Conservation (phyloP, 2,888 invertebrate genomes). For the Tholera decimalis region DNA sequence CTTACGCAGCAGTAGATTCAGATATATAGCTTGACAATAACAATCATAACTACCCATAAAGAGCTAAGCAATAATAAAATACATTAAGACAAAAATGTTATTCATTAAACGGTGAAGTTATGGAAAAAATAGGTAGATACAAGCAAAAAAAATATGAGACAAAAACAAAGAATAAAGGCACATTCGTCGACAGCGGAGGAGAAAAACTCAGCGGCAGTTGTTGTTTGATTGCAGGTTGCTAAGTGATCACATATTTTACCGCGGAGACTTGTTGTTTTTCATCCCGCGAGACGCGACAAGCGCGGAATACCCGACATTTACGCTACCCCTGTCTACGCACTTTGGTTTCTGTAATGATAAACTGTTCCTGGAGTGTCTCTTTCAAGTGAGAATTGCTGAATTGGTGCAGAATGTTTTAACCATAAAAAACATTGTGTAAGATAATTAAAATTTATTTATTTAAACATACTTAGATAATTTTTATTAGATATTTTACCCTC, state of each 20-base stretch:
- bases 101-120: slow-evolving; percentile 1
- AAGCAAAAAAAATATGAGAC: slow-evolving; percentile 16
- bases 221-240: slow-evolving; percentile 89
- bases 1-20: not conserved
- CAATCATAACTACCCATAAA: not conserved
- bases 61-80: not conserved
- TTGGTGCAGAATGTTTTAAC: not conserved
- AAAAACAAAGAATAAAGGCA: slow-evolving; percentile 65
- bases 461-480: too few species aligned
- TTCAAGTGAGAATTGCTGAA: slow-evolving; percentile 10
- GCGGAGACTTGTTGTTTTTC: slow-evolving; percentile 83
- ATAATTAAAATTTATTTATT: too few species aligned
- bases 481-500: too few species aligned
- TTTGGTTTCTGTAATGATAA: slow-evolving; percentile 60
- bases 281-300: slow-evolving; percentile 69
- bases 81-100: not conserved
- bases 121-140: slow-evolving; percentile 15
- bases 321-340: slow-evolving; percentile 62
- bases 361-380: slow-evolving; percentile 27
- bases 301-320: slow-evolving; percentile 67
- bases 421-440: too few species aligned
- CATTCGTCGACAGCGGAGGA: slow-evolving; percentile 74
- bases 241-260: slow-evolving; percentile 91
- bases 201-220: slow-evolving; percentile 81
- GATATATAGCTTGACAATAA: not conserved